Conservation (phyloP, 2,113 vertebrate genomes). For the Hemiscyllium ocellatum region DNA sequence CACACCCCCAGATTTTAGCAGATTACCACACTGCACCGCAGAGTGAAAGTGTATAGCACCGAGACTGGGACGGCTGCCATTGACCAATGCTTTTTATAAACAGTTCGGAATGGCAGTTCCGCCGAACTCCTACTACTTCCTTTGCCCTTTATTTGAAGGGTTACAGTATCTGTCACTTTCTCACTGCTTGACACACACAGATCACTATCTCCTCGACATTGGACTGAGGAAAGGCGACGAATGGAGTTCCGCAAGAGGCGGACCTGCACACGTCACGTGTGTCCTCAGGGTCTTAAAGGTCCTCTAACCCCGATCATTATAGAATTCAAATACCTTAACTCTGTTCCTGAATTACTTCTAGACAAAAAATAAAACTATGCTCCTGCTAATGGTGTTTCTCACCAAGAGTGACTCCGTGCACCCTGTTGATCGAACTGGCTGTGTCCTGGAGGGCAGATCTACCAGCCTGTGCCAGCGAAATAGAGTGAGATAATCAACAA, state of each 20-base stretch:
- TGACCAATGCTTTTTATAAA: background rate
- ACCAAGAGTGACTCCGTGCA: no score
- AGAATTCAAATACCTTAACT: background rate
- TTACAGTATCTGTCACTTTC: background rate
- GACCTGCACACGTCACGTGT: background rate
- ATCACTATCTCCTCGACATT: background rate
- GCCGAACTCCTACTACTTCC: background rate
- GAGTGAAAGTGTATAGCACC: background rate
- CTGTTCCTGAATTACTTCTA: no score
- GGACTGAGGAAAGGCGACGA: background rate
- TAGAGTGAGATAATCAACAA: no score
- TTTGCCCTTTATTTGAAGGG: background rate
- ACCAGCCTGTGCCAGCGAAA: no score
- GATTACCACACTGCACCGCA: background rate
- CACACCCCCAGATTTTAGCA: background rate
- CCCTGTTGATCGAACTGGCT: no score
- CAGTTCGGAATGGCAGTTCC: background rate
- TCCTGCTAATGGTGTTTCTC: background rate
- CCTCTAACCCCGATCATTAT: background rate
- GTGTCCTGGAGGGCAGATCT: no score
- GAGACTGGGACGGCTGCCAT: background rate
- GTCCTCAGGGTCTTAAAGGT: slow-evolving; percentile 15
- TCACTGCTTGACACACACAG: background rate
- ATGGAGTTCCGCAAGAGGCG: background rate
- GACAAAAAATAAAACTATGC: no score